phyloP scores from a whole-genome alignment of 2,113 vertebrate genomes.

The Dascyllus trimaculatus region DNA sequence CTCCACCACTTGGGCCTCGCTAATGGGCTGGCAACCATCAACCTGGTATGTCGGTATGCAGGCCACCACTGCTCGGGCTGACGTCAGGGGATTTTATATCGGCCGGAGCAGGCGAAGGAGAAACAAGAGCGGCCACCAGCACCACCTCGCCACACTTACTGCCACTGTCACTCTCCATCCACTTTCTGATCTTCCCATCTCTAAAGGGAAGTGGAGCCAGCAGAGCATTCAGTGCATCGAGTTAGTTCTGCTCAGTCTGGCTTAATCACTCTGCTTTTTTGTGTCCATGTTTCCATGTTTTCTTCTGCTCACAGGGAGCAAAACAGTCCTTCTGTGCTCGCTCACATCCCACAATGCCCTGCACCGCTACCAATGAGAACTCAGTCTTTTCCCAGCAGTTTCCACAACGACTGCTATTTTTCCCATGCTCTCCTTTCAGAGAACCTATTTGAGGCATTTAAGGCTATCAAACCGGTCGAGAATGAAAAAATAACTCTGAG shows the following conservation, averaged over 20 bases:
- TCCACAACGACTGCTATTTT: constrained; percentile 72
- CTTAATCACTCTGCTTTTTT: constrained; percentile 54
- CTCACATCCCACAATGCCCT: constrained; percentile 70
- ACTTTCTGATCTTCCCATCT: constrained; percentile 44
- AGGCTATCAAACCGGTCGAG: constrained; percentile 62
- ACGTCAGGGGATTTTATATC: constrained; percentile 70
- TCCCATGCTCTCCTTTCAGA: constrained; percentile 74
- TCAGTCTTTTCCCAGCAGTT: constrained; percentile 75
- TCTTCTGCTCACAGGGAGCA: constrained; percentile 59
- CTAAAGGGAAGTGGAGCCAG: constrained; percentile 41
- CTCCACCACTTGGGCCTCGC: constrained; percentile 71
- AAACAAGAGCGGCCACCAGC: constrained; percentile 26
- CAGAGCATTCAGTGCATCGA: constrained; percentile 25
- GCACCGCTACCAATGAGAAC: constrained; percentile 71
- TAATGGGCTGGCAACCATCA: constrained; percentile 82
- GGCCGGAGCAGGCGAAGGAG: constrained; percentile 20
- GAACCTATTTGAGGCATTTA: constrained; percentile 72
- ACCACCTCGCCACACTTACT: constrained; percentile 13
- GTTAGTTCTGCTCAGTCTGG: constrained; percentile 54
- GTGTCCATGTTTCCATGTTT: constrained; percentile 63
- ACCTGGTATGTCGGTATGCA: constrained; percentile 83
- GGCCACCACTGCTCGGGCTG: constrained; percentile 51
- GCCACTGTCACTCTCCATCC: constrained; percentile 42
- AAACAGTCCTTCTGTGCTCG: constrained; percentile 57
- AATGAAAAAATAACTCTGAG: constrained; percentile 55